phyloP scores from a whole-genome alignment of 2,113 vertebrate genomes.

The Setophaga kirtlandii region DNA sequence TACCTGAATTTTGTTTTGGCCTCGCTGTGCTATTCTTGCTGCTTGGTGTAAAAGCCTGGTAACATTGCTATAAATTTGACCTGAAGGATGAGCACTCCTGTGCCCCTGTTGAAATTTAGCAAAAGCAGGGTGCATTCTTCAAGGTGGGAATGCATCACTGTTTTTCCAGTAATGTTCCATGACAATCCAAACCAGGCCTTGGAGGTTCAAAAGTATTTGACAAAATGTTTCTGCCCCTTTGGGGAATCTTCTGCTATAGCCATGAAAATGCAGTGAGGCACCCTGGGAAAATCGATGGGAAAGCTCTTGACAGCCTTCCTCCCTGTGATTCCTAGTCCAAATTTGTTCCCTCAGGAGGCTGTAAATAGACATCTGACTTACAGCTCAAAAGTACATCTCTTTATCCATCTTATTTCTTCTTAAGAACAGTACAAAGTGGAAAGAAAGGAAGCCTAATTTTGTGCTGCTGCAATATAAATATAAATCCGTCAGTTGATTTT shows the following conservation, averaged over 20 bases:
- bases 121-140: not conserved
- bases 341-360: not conserved
- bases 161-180: not conserved
- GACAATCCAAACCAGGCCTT: not conserved
- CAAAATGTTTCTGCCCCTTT: not conserved
- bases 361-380: not conserved
- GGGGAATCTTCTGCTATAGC: not conserved
- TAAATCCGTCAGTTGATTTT: not conserved
- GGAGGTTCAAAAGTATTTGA: not conserved
- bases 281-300: not conserved
- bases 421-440: not conserved
- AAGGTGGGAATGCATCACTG: not conserved
- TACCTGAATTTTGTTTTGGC: not conserved
- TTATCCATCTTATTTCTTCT: not conserved
- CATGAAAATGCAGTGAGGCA: not conserved
- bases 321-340: not conserved
- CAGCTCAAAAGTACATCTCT: not conserved
- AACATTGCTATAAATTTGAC: not conserved
- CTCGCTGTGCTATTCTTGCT: conserved; percentile 1
- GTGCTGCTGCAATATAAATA: not conserved
- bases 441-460: not conserved
- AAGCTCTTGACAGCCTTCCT: not conserved
- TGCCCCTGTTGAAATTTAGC: not conserved
- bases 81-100: not conserved
- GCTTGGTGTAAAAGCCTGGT: not conserved